A percentile compares a stretch with the other conserved stretches of the same genome.
Evolutionary conservation across 2,797 vertebrate species (phyloP).

Genomic region (Streptopelia turtur): DNA sequence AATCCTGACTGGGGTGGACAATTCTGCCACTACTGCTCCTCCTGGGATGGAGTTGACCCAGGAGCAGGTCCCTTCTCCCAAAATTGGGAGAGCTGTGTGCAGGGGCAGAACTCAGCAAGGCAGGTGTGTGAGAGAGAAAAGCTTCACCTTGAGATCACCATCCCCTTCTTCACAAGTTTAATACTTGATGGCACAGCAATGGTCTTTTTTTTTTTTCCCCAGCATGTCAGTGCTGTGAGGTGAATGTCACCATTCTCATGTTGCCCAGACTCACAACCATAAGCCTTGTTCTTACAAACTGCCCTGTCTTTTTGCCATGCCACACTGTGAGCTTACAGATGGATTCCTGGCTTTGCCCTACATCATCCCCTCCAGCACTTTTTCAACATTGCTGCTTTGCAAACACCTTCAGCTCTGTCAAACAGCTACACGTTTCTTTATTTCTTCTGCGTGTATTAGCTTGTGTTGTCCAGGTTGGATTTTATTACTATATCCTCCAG

Average conservation of each 20-base stretch:
- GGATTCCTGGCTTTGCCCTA: not conserved
- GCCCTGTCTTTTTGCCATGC: not conserved
- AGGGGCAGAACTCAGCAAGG: not conserved
- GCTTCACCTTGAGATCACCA: not conserved
- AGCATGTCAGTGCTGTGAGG: not conserved
- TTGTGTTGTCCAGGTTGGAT: not conserved
- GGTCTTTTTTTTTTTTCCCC: not conserved
- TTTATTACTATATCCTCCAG: slow-evolving; percentile 47
- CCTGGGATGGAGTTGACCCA: not conserved
- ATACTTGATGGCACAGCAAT: not conserved
- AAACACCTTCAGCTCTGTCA: not conserved
- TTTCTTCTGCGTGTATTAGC: not conserved
- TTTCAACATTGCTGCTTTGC: not conserved
- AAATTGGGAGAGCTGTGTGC: not conserved
- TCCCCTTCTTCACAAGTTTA: not conserved
- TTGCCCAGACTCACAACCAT: not conserved
- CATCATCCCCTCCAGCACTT: not conserved
- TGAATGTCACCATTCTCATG: not conserved
- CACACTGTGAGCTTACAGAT: not conserved
- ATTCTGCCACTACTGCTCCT: not conserved
- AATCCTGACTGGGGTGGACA: not conserved
- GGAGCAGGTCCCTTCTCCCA: not conserved
- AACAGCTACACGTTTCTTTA: not conserved
- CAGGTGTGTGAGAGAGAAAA: not conserved
- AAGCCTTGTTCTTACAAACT: not conserved